These are phyloP conservation scores for Catharus bicknelli DNA, from an alignment of 2,113 vertebrate species.

Conservation along the genomic window DNA sequence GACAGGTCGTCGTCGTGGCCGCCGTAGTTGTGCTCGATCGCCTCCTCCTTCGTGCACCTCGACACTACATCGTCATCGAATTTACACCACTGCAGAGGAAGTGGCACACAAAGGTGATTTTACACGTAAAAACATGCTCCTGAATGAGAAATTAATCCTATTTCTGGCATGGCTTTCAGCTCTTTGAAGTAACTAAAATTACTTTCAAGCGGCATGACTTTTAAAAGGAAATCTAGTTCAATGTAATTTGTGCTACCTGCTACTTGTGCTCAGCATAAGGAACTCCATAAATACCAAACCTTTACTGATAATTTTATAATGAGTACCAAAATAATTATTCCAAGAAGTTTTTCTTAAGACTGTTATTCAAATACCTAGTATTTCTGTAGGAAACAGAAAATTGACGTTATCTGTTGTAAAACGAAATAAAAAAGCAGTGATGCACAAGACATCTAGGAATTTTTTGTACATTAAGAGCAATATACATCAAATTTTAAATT, in stretches of 20 bases:
- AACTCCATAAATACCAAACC: background rate
- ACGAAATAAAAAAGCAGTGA: background rate
- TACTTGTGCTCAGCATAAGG: background rate
- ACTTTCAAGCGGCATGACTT: background rate
- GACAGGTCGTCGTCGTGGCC: slow-evolving; percentile 96
- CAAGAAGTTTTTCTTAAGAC: background rate
- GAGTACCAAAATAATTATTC: background rate
- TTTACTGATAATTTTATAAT: background rate
- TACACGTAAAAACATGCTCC: background rate
- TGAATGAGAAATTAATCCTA: background rate
- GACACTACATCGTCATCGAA: slow-evolving; percentile 98
- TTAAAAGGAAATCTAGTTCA: background rate
- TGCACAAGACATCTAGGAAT: background rate
- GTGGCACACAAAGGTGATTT: background rate
- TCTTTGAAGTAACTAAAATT: slow-evolving; percentile 12
- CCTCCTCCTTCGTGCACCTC: slow-evolving; percentile 96
- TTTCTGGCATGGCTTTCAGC: background rate
- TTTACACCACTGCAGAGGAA: slow-evolving; percentile 89
- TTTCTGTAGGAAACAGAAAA: background rate
- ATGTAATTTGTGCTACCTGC: background rate
- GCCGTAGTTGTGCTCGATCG: slow-evolving; percentile 97
- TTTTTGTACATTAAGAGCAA: background rate
- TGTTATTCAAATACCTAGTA: background rate
- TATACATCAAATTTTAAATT: background rate
- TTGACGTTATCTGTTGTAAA: background rate